A percentile compares a stretch with the other conserved stretches of the same genome.
phyloP scores from a whole-genome alignment of 2,113 vertebrate species.

The Tragulus kanchil region DNA sequence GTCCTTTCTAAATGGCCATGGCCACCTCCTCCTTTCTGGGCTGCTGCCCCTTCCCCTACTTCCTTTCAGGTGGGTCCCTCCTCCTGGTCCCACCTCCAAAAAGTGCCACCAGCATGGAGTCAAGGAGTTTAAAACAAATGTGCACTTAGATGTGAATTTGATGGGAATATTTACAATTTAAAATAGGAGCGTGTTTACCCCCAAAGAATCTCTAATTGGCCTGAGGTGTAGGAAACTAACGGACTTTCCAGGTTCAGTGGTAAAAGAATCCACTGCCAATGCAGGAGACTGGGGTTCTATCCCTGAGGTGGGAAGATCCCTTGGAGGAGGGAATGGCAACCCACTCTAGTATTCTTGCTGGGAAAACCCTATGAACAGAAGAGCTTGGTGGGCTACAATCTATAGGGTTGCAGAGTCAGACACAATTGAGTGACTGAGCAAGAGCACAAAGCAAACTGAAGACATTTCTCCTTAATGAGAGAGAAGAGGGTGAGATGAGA shows the following conservation, averaged over 20 bases:
- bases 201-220: background rate
- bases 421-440: background rate
- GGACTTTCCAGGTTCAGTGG: background rate
- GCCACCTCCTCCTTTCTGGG: background rate
- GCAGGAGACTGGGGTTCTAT: background rate
- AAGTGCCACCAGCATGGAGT: background rate
- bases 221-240: background rate
- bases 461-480: background rate
- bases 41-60: fast-evolving
- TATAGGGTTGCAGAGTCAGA: background rate
- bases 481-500: background rate
- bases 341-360: background rate
- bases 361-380: background rate
- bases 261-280: background rate
- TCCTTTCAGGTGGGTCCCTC: background rate
- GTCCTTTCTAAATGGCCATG: background rate
- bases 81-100: background rate
- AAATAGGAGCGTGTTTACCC: background rate
- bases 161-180: slow-evolving; percentile 10
- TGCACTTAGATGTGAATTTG: background rate
- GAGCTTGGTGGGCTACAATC: background rate
- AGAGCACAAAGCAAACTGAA: background rate
- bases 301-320: background rate
- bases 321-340: background rate
- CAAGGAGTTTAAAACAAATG: background rate